Evolutionary conservation across 2,113 vertebrate genomes (phyloP), one percentile per base, ranked within the genome.

Genomic region (Hystrix cristata): DNA sequence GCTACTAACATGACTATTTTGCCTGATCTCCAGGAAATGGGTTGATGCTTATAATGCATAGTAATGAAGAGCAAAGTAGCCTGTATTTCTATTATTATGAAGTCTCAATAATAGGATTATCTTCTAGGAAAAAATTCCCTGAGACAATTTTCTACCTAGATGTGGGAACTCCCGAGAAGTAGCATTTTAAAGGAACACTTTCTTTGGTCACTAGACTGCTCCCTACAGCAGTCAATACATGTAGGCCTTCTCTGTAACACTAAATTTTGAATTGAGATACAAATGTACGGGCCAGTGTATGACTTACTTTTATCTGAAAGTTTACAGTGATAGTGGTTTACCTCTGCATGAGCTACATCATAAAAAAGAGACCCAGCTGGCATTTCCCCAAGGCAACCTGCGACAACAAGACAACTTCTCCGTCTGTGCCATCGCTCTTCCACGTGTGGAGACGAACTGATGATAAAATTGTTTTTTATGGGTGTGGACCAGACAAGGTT

Each of bases 21-120:
- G 48, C 23, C 27, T 87, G 4, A 53, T 95, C n/a, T 74, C 27
- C 18, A 46, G 53, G 14, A 95, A 92, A 80, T 60, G 29, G 72
- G 38, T 34, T 93, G 84, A 78, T 95, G 18, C 85, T 62, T 95
- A 87, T 25, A 94, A 60, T 64, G 16, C 7, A 60, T 72, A 55
- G 88, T 18, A 81, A 85, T 81, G 23, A 88, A 93, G 85, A 29
- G 65, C 5, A 79, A 65, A 27, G 5, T 60, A 65, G 14, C 38
- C 53, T 79, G 2, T 87, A 60, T 74, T 92, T 55, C 87, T 87
- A 0, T 31, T 92, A 48, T 38, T 80, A 72, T 51, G 43, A 93
- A 8, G 25, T 34, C 23, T 78, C 1, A 53, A 46, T 69, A 87
- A 78, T 46, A 48, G 27, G 25, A 13, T 62, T 67, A 64, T 87